These are phyloP conservation scores for Strongylocentrotus purpuratus DNA, from an alignment of 35 echinoderm and acorn worm genomes.

Conservation along the genomic window DNA sequence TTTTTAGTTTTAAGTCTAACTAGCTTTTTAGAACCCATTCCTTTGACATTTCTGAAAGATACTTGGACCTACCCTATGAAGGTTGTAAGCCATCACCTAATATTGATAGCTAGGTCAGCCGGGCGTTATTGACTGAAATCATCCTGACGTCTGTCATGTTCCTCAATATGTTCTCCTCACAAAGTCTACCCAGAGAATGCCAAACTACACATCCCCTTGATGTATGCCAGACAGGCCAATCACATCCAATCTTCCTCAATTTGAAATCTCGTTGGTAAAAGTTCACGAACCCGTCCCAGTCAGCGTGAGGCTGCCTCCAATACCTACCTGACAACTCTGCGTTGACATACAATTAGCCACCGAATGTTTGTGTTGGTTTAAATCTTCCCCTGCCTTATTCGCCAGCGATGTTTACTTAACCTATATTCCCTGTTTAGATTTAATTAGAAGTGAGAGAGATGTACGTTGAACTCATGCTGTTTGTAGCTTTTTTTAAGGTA, in stretches of 20 bases:
- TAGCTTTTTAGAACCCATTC: too few species aligned
- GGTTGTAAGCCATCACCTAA: neutral
- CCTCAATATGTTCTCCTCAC: neutral
- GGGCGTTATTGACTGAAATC: neutral
- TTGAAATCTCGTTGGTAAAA: slow-evolving; percentile 14
- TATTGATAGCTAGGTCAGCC: neutral
- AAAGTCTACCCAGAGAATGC: neutral
- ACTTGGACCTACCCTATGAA: too few species aligned
- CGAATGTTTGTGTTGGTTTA: neutral
- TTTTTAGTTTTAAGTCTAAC: too few species aligned
- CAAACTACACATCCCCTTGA: neutral
- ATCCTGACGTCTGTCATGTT: neutral
- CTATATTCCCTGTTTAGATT: neutral
- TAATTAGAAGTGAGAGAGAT: slow-evolving; percentile 12
- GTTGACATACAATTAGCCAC: slow-evolving; percentile 2
- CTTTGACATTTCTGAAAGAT: too few species aligned
- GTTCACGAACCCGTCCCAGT: neutral
- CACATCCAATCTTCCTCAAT: neutral
- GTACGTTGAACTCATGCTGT: neutral
- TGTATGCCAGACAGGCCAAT: slow-evolving; percentile 15
- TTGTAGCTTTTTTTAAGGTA: slow-evolving; percentile 6
- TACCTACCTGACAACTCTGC: neutral
- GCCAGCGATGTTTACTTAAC: neutral
- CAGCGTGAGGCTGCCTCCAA: neutral
- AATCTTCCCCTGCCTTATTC: neutral